Percentiles rank a stretch among this genome's conserved stretches.
Evolutionary conservation across 2,888 invertebrate species (phyloP).

Genomic region (Hecatera dysodea): DNA sequence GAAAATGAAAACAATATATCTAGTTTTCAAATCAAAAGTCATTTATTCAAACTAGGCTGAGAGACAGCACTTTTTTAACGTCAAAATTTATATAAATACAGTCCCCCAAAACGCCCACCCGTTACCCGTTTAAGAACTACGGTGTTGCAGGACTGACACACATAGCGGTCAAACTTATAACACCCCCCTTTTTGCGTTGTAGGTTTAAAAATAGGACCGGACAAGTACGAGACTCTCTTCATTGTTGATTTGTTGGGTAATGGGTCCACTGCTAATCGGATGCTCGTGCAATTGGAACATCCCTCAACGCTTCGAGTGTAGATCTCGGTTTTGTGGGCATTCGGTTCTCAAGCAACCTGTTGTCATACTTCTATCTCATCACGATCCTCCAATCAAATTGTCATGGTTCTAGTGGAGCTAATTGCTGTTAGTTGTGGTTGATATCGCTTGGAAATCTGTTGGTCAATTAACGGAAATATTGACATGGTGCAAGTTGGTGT

Average conservation of each 20-base stretch:
- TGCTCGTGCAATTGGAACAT: background rate
- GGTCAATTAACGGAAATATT: slow-evolving; percentile 37
- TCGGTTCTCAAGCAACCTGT: slow-evolving; percentile 44
- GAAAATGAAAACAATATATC: no score
- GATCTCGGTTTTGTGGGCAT: slow-evolving; percentile 8
- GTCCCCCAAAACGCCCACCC: no score
- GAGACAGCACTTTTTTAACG: no score
- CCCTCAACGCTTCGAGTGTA: background rate
- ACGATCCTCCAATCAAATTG: slow-evolving; percentile 45
- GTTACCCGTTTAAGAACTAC: no score
- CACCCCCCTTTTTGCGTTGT: no score
- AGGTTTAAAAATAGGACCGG: background rate
- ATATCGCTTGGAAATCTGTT: slow-evolving; percentile 27
- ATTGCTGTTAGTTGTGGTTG: slow-evolving; percentile 43
- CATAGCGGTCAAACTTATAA: no score
- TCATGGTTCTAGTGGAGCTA: slow-evolving; percentile 41
- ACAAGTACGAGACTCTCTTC: no score
- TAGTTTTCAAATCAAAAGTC: no score
- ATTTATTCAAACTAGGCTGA: no score
- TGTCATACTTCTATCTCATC: slow-evolving; percentile 42
- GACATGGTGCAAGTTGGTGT: background rate
- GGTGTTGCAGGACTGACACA: no score
- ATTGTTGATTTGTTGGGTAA: background rate
- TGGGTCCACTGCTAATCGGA: background rate
- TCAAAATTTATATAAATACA: no score